Percentiles rank a stretch among this genome's conserved stretches.
Conservation (phyloP, 2,797 vertebrate genomes). For the Peromyscus eremicus region DNA sequence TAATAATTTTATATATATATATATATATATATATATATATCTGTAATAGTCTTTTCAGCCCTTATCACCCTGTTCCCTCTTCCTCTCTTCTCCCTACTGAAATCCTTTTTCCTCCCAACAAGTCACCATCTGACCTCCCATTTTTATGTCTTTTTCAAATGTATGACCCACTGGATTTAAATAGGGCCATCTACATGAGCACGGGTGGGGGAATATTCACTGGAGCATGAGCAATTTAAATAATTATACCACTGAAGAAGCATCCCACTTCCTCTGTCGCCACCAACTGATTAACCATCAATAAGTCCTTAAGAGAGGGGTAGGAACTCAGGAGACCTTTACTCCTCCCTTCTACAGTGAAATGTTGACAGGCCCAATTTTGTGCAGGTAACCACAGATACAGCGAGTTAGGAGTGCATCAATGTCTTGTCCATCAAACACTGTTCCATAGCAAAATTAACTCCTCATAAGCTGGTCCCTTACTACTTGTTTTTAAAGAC, state of each 20-base stretch:
- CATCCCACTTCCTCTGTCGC: fast-evolving
- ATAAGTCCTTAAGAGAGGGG: not conserved
- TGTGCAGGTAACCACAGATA: not conserved
- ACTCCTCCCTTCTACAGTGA: no score
- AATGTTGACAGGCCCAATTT: no score
- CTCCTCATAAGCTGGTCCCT: not conserved
- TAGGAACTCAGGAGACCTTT: not conserved
- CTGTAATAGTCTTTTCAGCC: not conserved
- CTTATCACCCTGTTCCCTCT: no score
- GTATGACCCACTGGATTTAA: not conserved
- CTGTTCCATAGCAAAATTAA: not conserved
- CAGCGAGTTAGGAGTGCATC: not conserved
- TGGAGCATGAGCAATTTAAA: not conserved
- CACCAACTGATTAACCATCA: not conserved
- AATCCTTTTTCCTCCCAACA: not conserved
- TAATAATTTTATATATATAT: not conserved
- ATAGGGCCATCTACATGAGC: not conserved
- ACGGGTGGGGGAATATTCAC: no score
- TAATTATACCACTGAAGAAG: not conserved
- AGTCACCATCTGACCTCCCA: not conserved
- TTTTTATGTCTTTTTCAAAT: not conserved
- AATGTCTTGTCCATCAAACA: not conserved
- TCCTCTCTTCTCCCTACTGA: not conserved
- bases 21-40: not conserved
- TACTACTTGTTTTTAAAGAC: not conserved